phyloP scores from a whole-genome alignment of 2,797 vertebrate species.

The Emydoidea blandingii region DNA sequence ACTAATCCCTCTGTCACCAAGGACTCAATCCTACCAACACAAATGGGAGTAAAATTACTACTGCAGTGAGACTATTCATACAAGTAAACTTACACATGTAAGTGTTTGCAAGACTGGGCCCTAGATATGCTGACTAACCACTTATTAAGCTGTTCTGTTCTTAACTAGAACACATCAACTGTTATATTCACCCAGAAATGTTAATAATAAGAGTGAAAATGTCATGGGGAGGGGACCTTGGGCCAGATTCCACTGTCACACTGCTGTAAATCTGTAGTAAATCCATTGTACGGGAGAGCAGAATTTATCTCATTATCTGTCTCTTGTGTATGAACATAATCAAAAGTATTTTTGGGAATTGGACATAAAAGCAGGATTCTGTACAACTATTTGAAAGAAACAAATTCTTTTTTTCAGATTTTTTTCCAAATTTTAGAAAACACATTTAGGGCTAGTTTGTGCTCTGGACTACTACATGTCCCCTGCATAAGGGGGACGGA shows the following conservation, averaged over 20 bases:
- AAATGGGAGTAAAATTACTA: background rate
- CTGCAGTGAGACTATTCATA: background rate
- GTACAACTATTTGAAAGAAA: too few species aligned
- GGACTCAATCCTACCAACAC: background rate
- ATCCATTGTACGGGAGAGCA: fast-evolving
- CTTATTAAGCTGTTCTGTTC: background rate
- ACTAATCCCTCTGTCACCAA: background rate
- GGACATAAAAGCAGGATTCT: background rate
- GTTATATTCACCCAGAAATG: background rate
- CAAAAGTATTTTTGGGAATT: background rate
- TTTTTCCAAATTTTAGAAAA: background rate
- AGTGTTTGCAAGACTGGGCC: background rate
- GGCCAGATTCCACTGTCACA: background rate
- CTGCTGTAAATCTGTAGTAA: background rate
- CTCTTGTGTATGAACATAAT: background rate
- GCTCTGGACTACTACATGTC: background rate
- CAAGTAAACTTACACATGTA: background rate
- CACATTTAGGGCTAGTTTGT: background rate
- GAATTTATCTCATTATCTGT: background rate
- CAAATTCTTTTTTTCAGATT: background rate
- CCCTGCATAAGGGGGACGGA: background rate
- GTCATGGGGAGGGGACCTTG: background rate
- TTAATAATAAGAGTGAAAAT: background rate
- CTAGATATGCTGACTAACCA: background rate
- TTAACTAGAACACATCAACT: background rate